Base-by-base conservation (phyloP, 37 sponge, comb jelly and placozoan genomes). In the Halichondria panicea region DNA sequence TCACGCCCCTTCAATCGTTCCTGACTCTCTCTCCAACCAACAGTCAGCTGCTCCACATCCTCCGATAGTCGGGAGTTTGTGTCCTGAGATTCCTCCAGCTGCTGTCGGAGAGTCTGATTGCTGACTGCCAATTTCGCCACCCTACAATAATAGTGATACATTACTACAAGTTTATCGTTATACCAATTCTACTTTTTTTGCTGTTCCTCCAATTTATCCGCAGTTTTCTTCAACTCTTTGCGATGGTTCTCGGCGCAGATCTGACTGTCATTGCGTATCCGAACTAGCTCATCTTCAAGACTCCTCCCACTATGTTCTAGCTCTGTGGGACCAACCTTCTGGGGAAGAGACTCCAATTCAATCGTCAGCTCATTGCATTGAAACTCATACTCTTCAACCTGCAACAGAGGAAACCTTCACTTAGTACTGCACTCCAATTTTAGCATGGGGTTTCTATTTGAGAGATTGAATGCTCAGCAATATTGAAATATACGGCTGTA, bases 31-130 rank as follows among this genome's bases (percentile, higher is more conserved):
- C 45, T 71, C 63, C 75, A 76, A 27, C 73, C 46, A 19, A 22
- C 62, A 21, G 77, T 55, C 57, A 87, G 82, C 50, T 70, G 66
- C 46, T 69, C 59, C 7, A 87, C 88, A 38, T 76, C 77, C 22
- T 76, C 77, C 53, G 44, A 61, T 15, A 88, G 79, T 9, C 74
- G 54, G 33, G 36, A 3, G 43, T 67, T 78, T 15, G 68, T 73
- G 22, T 19, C 21, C 43, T 74, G 71, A 27, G 55, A 31, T 32
- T 89, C 81, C 15, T 74, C 74, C 56, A 89, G 66, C 81, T 89
- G 76, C 28, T 83, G 25, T 0, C 68, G 63, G 6, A 89, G 75
- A 15, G 67, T 66, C 9, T 56, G 39, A 34, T 84, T 89, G 60
- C 64, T 79, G 2, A 39, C 65, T 2, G 63, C 41, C n/a, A 89